Evolutionary conservation across 2,888 invertebrate genomes (phyloP), one percentile per base, ranked within the genome.

Genomic region (Heliconius ethilla): DNA sequence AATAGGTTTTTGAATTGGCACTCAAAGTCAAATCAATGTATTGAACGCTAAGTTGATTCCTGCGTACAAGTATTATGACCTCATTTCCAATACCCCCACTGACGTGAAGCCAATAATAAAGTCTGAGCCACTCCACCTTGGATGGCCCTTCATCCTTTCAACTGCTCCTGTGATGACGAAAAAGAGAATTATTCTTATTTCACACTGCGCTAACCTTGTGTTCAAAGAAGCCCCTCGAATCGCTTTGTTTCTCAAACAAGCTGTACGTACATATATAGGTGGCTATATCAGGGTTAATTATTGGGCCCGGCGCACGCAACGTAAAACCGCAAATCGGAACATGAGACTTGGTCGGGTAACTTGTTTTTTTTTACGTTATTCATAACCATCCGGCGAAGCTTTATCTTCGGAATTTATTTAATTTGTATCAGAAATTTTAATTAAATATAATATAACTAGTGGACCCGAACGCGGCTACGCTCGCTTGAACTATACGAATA

Each of bases 131-230:
- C 89, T 91, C 85, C 85, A 88, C 85, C 90, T 88, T 91, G 90
- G 89, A 93, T 89, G 89, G 88, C 88, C 85, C 93, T 93, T 84
- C 88, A 91, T 84, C 86, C 89, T 90, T 91, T 91, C 90, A 91
- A 89, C 87, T 86, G 85, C 87, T 86, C 84, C 86, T 85, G 83
- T 89, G 91, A 90, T 90, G 90, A 91, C 87, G 90, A 90, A 91
- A 91, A 89, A 89, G 87, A 85, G 86, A 91, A 92, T 92, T 92
- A 91, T 92, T 91, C 86, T 91, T 92, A 91, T 91, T 91, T 85
- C 85, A 87, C 87, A 90, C 89, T 87, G 86, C 87, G 86, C 87
- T 85, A 85, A 86, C 82, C 85, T 85, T 84, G 81, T 78, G 86
- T 87, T 87, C 85, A 86, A 87, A 87, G 86, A 86, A 85, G 84